Evolutionary conservation across 2,888 invertebrate genomes (phyloP).

Genomic region (Melinaea menophilus): DNA sequence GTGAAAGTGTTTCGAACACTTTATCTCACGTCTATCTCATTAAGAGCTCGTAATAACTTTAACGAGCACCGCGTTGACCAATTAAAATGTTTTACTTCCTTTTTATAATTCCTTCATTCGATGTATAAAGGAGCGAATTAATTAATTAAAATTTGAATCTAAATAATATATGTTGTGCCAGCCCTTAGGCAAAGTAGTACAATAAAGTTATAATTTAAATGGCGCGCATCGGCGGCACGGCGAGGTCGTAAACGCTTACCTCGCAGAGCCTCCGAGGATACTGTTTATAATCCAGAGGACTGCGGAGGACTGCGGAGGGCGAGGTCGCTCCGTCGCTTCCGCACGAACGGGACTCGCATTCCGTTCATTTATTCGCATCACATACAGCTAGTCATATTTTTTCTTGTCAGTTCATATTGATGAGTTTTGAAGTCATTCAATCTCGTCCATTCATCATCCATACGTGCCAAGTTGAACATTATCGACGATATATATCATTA

Average conservation of each 20-base stretch:
- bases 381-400: conserved; percentile 28
- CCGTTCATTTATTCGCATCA: conserved; percentile 37
- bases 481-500: no score
- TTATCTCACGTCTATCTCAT: conserved; percentile 54
- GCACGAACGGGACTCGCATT: conserved; percentile 58
- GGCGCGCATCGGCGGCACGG: neutral
- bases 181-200: no score
- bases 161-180: no score
- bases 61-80: neutral
- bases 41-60: conserved; percentile 10
- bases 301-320: conserved; percentile 42
- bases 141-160: no score
- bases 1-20: conserved; percentile 63
- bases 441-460: neutral
- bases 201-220: no score
- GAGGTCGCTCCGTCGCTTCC: conserved; percentile 49
- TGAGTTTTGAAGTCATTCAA: conserved; percentile 14
- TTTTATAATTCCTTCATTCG: no score
- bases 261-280: conserved; percentile 43
- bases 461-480: neutral
- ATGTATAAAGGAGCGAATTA: no score
- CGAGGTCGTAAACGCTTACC: conserved; percentile 34
- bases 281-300: conserved; percentile 43
- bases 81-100: neutral
- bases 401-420: conserved; percentile 28